Evolutionary conservation across 2,113 vertebrate genomes (phyloP).

Genomic region (Amblyopsis rosae): DNA sequence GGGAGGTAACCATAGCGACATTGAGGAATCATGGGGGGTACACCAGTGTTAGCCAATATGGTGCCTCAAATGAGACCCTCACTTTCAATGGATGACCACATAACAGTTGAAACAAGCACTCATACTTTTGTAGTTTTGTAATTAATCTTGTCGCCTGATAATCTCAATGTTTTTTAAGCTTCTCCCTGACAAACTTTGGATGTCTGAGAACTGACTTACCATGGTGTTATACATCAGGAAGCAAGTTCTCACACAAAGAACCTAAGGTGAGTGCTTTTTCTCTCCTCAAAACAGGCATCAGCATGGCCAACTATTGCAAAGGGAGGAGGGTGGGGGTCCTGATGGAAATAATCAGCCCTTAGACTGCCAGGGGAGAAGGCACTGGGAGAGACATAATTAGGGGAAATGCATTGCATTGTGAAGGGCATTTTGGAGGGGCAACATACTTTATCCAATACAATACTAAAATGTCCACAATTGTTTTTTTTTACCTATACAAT

Average conservation of each 20-base stretch:
- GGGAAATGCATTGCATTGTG: constrained; percentile 82
- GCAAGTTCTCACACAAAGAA: constrained; percentile 73
- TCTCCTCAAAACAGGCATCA: constrained; percentile 86
- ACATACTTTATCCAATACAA: constrained; percentile 47
- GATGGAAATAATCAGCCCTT: constrained; percentile 92
- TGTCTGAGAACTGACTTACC: constrained; percentile 79
- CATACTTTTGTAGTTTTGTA: constrained; percentile 31
- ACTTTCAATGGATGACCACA: constrained; percentile 51
- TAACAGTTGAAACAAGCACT: constrained; percentile 55
- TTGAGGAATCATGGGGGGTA: constrained; percentile 76
- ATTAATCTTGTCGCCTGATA: constrained; percentile 26
- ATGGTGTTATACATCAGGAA: constrained; percentile 49
- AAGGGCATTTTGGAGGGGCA: constrained; percentile 75
- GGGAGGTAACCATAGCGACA: constrained; percentile 80
- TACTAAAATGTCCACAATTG: constrained; percentile 8
- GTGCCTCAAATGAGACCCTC: constrained; percentile 76
- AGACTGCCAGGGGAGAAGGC: constrained; percentile 77
- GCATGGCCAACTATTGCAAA: constrained; percentile 89
- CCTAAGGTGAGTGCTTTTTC: constrained; percentile 54
- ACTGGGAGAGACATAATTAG: constrained; percentile 68
- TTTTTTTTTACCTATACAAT: constrained; percentile 29
- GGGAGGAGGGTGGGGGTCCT: constrained; percentile 78
- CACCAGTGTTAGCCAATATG: constrained; percentile 87
- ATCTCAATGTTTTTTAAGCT: constrained; percentile 25
- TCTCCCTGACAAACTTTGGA: constrained; percentile 38